Conservation (phyloP, 2,113 vertebrate species). For the Glaucomys volans region DNA sequence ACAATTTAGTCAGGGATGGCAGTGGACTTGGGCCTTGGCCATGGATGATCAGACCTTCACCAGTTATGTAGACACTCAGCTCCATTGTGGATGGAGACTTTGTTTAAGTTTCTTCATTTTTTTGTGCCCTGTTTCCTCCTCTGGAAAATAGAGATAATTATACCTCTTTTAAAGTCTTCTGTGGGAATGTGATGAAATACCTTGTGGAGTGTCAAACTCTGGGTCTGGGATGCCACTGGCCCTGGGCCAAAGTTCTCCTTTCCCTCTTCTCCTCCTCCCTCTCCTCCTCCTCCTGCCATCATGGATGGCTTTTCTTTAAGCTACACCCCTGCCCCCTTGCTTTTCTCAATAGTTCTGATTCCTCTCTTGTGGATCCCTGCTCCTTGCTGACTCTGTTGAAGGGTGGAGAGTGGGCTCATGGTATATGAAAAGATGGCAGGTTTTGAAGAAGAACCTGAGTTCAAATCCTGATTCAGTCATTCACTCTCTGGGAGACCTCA, state of each 20-base stretch:
- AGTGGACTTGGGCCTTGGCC: not conserved
- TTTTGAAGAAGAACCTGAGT: not conserved
- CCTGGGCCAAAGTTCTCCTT: not conserved
- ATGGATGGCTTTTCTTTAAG: not conserved
- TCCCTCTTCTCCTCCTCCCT: not conserved
- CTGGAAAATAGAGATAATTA: not conserved
- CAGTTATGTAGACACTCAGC: not conserved
- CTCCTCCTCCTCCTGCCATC: too few relatives aligned
- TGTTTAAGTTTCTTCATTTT: not conserved
- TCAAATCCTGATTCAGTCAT: not conserved
- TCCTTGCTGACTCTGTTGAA: not conserved
- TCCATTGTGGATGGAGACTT: not conserved
- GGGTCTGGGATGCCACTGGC: not conserved
- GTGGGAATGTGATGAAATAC: not conserved
- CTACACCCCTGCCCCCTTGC: too few relatives aligned
- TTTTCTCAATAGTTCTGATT: not conserved
- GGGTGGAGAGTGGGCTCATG: not conserved
- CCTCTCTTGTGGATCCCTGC: not conserved
- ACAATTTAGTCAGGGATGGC: rapidly evolving
- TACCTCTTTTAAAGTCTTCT: not conserved
- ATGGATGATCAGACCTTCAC: not conserved
- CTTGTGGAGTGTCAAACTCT: not conserved
- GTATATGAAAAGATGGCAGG: not conserved
- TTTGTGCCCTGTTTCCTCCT: not conserved
- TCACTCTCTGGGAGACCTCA: not conserved